phyloP scores from a whole-genome alignment of 2,113 vertebrate genomes.

The Aspidoscelis tigris region DNA sequence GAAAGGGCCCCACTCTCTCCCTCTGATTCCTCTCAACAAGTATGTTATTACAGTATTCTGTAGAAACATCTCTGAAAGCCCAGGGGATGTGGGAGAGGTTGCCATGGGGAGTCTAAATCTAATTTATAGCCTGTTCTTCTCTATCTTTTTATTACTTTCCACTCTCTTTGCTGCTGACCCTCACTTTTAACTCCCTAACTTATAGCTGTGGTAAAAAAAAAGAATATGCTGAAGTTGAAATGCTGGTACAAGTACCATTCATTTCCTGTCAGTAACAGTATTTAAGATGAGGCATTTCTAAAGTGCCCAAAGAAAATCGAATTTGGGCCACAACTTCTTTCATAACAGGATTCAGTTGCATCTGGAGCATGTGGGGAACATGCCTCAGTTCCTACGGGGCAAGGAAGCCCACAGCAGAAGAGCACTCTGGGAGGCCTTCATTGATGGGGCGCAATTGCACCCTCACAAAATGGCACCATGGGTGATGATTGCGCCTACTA shows the following conservation, averaged over 20 bases:
- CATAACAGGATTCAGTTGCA: no score
- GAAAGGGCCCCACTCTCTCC: no score
- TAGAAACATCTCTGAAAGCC: neutral
- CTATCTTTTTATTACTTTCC: constrained; percentile 5
- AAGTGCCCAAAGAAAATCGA: constrained; percentile 1
- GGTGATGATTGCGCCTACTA: no score
- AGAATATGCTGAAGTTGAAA: neutral
- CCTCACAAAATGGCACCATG: no score
- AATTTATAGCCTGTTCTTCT: constrained; percentile 3
- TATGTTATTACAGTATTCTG: neutral
- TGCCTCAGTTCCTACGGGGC: no score
- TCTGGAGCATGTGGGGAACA: no score
- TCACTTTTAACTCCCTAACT: neutral
- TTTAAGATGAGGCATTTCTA: neutral
- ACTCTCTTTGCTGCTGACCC: neutral
- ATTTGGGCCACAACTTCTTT: neutral
- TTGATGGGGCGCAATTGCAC: no score
- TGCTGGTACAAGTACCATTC: neutral
- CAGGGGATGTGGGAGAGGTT: neutral
- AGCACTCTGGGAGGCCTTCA: no score
- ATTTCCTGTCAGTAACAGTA: neutral
- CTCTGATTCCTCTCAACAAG: neutral
- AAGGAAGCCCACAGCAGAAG: no score
- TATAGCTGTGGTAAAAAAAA: neutral
- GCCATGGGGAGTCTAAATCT: neutral